Base-by-base conservation (phyloP, 2,113 vertebrate species). In the Nothocercus julius region DNA sequence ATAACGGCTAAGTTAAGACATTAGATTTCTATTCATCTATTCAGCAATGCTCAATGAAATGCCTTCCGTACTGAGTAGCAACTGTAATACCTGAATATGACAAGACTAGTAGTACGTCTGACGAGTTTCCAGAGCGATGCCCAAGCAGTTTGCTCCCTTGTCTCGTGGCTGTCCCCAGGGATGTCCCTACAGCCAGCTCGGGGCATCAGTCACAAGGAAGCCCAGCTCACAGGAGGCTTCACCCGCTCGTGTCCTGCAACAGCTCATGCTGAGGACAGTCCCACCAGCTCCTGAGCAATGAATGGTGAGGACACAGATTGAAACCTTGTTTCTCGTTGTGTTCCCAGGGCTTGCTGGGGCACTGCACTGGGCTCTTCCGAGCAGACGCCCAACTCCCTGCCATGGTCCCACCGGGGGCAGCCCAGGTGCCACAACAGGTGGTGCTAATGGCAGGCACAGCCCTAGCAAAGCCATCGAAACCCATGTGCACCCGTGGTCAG, bases 401-500 rank as follows among this genome's bases (percentile, higher is more conserved):
- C 2, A 58, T 49, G 30, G 27, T 51, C 1, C 11, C 7, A 22
- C 5, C 12, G 15, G n/a, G 25, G 61, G 9, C 42, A 25, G 49
- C 27, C 64, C 8, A 2, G 25, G n/a, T 58, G 21, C n/a, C 6
- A 0, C 30, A 51, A 51, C 30, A 17, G 9, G 17, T 5, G 22
- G 53, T 8, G 74, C 53, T 19, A 68, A 47, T 0, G 0, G 27
- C 12, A 18, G 38, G 15, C 84, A 28, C 4, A 6, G 34, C 30
- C 28, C 17, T 0, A 1, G 15, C 18, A n/a, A 27, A 72, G 40
- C 25, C 30, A 54, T 18, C 63, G 85, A 70, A 22, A 32, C 19
- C 21, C 25, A 9, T 28, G 42, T 1, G 0, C 1, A 1, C 11
- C 16, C 0, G 0, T 24, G 12, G 47, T 69, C 34, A 36, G 7